These are phyloP conservation scores for Drosophila mimetica DNA, from an alignment of 2,888 invertebrate genomes.

Conservation along the genomic window DNA sequence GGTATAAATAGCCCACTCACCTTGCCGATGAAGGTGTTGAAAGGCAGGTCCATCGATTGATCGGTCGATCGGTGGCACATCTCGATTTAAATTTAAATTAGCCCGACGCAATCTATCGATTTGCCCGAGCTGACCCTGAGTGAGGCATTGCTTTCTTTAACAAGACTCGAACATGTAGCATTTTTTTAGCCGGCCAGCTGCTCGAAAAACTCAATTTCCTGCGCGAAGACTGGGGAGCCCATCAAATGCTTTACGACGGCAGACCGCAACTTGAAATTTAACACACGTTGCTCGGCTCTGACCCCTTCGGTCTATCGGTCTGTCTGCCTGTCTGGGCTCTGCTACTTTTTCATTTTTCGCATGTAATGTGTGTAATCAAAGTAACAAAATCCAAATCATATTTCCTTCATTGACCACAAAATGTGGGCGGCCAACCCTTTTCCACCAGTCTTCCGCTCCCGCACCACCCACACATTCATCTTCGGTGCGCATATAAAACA, in stretches of 20 bases:
- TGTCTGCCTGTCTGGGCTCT: conserved; percentile 50
- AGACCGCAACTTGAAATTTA: conserved; percentile 63
- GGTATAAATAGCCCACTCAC: conserved; percentile 54
- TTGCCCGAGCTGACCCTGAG: conserved; percentile 68
- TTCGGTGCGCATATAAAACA: conserved; percentile 68
- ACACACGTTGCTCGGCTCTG: conserved; percentile 66
- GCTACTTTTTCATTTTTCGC: conserved; percentile 74
- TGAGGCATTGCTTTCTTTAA: conserved; percentile 26
- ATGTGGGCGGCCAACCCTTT: conserved; percentile 65
- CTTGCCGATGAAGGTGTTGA: conserved; percentile 63
- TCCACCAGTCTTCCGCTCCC: too few species aligned
- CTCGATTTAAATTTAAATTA: conserved; percentile 61
- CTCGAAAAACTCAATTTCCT: conserved; percentile 82
- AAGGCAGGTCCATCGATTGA: conserved; percentile 56
- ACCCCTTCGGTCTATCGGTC: conserved; percentile 51
- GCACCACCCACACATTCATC: conserved; percentile 26
- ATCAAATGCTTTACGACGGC: conserved; percentile 72
- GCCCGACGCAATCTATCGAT: conserved; percentile 54
- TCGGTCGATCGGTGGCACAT: conserved; percentile 44
- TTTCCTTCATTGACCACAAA: conserved; percentile 83
- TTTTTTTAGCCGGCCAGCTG: conserved; percentile 46
- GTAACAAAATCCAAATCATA: conserved; percentile 82
- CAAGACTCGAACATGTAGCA: conserved; percentile 17
- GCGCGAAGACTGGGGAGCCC: conserved; percentile 55
- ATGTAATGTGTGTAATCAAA: conserved; percentile 80